These are phyloP conservation scores for Mionectes olivaceus DNA, from an alignment of 2,797 vertebrate species.

Conservation along the genomic window DNA sequence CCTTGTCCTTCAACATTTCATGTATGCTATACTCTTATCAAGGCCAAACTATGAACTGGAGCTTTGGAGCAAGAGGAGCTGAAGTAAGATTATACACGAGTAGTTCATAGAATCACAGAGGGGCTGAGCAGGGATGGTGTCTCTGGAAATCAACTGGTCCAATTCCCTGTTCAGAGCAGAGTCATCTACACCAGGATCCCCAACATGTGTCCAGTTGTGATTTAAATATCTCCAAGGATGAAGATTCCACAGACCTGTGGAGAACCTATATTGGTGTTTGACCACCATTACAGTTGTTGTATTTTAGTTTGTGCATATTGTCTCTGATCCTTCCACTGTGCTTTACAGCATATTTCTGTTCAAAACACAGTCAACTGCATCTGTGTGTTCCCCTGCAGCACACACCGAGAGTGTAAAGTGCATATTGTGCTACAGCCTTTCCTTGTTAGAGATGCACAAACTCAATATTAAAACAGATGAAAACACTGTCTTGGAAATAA, in stretches of 20 bases:
- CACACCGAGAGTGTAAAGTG: not conserved
- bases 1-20: not conserved
- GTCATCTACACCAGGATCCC: not conserved
- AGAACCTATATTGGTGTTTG: not conserved
- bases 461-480: not conserved
- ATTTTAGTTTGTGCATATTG: not conserved
- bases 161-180: not conserved
- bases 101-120: not conserved
- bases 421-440: not conserved
- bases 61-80: not conserved
- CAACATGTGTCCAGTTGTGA: not conserved
- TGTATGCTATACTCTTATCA: not conserved
- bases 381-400: not conserved
- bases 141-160: not conserved
- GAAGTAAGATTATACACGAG: not conserved
- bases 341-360: not conserved
- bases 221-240: not conserved
- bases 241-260: not conserved
- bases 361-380: not conserved
- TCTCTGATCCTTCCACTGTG: not conserved
- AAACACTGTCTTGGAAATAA: not conserved
- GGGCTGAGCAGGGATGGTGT: accelerated
- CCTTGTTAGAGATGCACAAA: not conserved
- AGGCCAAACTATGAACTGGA: not conserved
- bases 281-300: not conserved